phyloP scores from a whole-genome alignment of 2,888 invertebrate species.

The Smittia sp. region DNA sequence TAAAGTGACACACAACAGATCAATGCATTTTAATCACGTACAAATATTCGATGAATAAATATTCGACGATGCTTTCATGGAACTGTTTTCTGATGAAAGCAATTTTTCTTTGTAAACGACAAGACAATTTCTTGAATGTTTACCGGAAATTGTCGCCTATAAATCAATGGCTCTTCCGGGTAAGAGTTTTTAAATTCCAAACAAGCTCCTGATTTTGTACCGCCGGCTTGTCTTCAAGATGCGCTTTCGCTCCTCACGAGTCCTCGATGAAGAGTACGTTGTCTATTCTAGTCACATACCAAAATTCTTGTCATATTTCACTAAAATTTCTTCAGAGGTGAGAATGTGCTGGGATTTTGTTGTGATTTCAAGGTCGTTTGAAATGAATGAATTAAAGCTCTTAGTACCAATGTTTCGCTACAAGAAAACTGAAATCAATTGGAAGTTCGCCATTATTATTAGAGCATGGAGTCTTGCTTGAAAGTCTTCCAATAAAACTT shows the following conservation, averaged over 20 bases:
- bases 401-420: too few relatives aligned
- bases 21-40: slow-evolving; percentile 41
- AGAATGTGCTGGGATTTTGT: too few relatives aligned
- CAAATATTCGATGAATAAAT: slow-evolving; percentile 41
- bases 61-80: neutral
- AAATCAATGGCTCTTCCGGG: neutral
- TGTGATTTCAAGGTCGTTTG: too few relatives aligned
- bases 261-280: too few relatives aligned
- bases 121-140: slow-evolving; percentile 13
- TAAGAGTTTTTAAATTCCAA: slow-evolving; percentile 4
- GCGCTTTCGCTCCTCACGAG: neutral
- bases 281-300: too few relatives aligned
- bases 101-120: slow-evolving; percentile 4
- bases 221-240: neutral
- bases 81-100: neutral
- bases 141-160: slow-evolving; percentile 16
- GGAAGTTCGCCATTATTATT: too few relatives aligned
- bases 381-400: too few relatives aligned
- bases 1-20: slow-evolving; percentile 25
- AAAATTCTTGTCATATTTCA: too few relatives aligned
- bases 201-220: neutral
- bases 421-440: too few relatives aligned
- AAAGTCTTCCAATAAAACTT: too few relatives aligned
- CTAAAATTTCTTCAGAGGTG: too few relatives aligned
- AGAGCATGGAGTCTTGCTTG: too few relatives aligned